Conservation (phyloP, 2,113 vertebrate genomes). For the Raja brachyura region DNA sequence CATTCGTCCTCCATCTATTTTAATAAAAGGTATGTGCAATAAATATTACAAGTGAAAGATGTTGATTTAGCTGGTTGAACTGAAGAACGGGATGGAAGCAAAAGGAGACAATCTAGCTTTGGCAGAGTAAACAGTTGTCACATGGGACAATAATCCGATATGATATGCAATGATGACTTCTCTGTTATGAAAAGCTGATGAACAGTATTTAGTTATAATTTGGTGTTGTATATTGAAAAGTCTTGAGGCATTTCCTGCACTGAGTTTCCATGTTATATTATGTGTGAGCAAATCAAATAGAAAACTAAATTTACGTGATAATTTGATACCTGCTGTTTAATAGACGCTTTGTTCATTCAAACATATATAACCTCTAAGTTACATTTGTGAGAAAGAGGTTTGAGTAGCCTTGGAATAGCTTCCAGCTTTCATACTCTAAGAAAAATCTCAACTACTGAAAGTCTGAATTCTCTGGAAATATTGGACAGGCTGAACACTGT, state of each 20-base stretch:
- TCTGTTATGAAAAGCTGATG: not conserved
- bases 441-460: not conserved
- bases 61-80: not conserved
- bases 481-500: not conserved
- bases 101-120: too few relatives aligned
- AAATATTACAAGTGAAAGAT: not conserved
- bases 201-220: not conserved
- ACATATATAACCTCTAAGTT: not conserved
- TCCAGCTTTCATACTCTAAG: not conserved
- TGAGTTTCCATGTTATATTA: not conserved
- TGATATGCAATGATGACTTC: not conserved
- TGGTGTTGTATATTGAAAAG: not conserved
- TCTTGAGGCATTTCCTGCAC: not conserved
- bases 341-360: not conserved
- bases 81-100: too few relatives aligned
- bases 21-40: slow-evolving; percentile 13
- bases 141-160: not conserved
- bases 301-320: not conserved
- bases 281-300: not conserved
- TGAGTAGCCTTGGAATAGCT: not conserved
- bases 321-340: not conserved
- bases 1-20: not conserved
- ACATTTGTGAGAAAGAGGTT: not conserved
- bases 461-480: not conserved
- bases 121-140: not conserved